Conservation (phyloP, 2,888 invertebrate species). For the Eilema caniola region DNA sequence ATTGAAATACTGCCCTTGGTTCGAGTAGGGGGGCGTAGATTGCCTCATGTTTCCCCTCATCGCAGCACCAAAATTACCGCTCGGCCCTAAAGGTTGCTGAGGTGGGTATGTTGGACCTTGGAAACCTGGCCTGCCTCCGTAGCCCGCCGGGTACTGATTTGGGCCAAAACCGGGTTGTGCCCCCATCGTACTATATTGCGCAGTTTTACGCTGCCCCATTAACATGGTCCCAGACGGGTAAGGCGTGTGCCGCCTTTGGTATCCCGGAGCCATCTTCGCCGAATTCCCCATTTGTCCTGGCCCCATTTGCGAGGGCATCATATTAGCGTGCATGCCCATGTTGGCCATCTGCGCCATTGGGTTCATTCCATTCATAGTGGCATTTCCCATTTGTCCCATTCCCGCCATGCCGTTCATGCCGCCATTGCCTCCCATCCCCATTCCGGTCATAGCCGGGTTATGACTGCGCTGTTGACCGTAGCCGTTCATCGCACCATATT, state of each 20-base stretch:
- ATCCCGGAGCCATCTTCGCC: constrained; percentile 90
- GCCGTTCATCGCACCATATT: constrained; percentile 88
- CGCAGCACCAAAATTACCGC: constrained; percentile 85
- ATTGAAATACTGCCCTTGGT: constrained; percentile 88
- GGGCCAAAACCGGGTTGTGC: constrained; percentile 84
- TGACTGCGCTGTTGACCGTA: constrained; percentile 87
- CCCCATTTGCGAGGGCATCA: constrained; percentile 90
- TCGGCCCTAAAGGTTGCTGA: constrained; percentile 88
- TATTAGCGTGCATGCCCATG: constrained; percentile 90
- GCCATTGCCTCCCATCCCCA: constrained; percentile 86
- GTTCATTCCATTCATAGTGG: constrained; percentile 90
- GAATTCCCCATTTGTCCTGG: constrained; percentile 89
- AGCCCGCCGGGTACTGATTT: constrained; percentile 83
- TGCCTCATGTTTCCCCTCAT: constrained; percentile 88
- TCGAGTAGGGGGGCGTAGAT: constrained; percentile 89
- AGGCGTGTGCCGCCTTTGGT: constrained; percentile 93
- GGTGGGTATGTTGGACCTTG: constrained; percentile 89
- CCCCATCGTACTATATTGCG: constrained; percentile 85
- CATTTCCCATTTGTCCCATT: constrained; percentile 88
- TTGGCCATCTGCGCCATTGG: constrained; percentile 92
- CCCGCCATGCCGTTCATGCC: constrained; percentile 88
- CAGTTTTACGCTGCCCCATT: constrained; percentile 92
- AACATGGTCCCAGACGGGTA: constrained; percentile 96
- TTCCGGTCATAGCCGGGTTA: constrained; percentile 85
- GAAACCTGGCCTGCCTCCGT: constrained; percentile 85